Conservation (phyloP, 2,113 vertebrate species). For the Seriola dumerili region DNA sequence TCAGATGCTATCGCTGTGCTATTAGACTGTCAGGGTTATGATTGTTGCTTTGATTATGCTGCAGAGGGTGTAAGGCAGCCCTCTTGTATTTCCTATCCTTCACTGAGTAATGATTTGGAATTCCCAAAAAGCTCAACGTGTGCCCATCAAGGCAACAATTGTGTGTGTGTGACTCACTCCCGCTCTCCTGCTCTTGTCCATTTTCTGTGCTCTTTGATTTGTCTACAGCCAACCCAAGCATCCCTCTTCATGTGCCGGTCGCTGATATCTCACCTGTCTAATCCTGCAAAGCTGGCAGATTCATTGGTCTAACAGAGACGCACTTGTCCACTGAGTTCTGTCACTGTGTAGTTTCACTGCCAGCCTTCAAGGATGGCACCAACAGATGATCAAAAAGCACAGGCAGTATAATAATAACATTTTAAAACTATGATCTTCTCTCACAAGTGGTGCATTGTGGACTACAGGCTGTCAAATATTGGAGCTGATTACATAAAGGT, state of each 20-base stretch:
- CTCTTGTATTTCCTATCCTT: constrained; percentile 45
- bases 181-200: not conserved
- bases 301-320: constrained; percentile 27
- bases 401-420: constrained; percentile 48
- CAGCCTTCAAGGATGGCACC: constrained; percentile 11
- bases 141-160: constrained; percentile 13
- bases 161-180: constrained; percentile 5
- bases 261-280: constrained; percentile 38
- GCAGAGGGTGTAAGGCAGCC: constrained; percentile 36
- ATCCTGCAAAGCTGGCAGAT: constrained; percentile 36
- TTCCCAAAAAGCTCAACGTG: constrained; percentile 34
- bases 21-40: constrained; percentile 59
- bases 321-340: not conserved
- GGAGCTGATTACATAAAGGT: constrained; percentile 50
- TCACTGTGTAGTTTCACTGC: constrained; percentile 25
- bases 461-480: constrained; percentile 49
- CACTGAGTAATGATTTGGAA: constrained; percentile 21
- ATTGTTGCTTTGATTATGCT: constrained; percentile 60
- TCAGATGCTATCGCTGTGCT: constrained; percentile 59
- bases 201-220: constrained; percentile 13
- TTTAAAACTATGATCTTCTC: constrained; percentile 45
- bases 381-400: constrained; percentile 47
- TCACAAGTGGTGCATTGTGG: constrained; percentile 51
- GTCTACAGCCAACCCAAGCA: not conserved
- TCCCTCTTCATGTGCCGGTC: not conserved